Percentiles rank a stretch among this genome's conserved stretches.
Evolutionary conservation across 2,797 vertebrate genomes (phyloP).

Genomic region (Discoglossus pictus): DNA sequence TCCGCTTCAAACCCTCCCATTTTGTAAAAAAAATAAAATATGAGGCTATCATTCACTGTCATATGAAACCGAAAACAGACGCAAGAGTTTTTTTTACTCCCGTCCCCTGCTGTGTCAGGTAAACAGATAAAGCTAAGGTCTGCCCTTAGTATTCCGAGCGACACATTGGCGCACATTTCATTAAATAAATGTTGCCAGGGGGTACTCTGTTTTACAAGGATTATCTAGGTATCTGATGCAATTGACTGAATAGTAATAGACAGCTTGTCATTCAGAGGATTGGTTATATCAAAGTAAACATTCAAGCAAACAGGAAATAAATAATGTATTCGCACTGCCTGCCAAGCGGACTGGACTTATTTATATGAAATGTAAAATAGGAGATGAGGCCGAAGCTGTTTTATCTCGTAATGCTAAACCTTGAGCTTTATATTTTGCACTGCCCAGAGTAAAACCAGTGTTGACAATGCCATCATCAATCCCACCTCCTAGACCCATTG

Average conservation of each 20-base stretch:
- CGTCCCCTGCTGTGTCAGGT: conserved; percentile 19
- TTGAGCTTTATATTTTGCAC: no score
- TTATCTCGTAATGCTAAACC: no score
- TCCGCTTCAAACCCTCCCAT: conserved; percentile 5
- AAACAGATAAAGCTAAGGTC: conserved; percentile 39
- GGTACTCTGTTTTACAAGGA: conserved; percentile 40
- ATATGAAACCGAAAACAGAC: not conserved
- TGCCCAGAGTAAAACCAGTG: no score
- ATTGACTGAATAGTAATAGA: conserved; percentile 49
- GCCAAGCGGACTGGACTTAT: conserved; percentile 1
- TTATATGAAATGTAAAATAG: not conserved
- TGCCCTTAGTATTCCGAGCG: conserved; percentile 27
- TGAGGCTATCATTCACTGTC: conserved; percentile 12
- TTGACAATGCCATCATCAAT: no score
- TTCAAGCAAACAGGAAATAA: conserved; percentile 7
- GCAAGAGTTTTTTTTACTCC: conserved; percentile 32
- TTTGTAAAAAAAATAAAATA: not conserved
- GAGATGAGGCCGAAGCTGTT: no score
- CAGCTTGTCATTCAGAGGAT: conserved; percentile 58
- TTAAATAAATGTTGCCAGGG: conserved; percentile 55
- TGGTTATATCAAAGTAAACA: conserved; percentile 48
- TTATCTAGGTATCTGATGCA: conserved; percentile 42
- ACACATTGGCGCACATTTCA: no score
- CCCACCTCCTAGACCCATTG: no score
- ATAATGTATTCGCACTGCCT: conserved; percentile 28